Conservation (phyloP, 2,797 vertebrate genomes). For the Microchirus variegatus region DNA sequence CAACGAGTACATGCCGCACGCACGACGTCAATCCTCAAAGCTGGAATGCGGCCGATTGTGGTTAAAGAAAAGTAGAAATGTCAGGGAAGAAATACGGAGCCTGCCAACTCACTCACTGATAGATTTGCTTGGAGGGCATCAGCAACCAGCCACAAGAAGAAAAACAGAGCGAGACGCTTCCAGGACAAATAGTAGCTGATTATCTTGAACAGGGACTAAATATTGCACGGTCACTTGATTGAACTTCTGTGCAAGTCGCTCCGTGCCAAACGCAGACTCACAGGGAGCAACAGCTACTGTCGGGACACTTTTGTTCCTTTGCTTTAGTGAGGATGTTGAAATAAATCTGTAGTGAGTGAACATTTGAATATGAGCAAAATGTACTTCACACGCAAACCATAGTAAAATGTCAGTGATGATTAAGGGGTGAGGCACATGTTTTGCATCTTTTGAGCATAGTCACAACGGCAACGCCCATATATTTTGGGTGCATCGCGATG, state of each 20-base stretch:
- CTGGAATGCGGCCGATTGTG: conserved; percentile 53
- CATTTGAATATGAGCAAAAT: too few relatives aligned
- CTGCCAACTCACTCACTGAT: conserved; percentile 51
- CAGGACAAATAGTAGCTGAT: conserved; percentile 58
- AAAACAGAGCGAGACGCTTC: conserved; percentile 49
- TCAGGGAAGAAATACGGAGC: conserved; percentile 49
- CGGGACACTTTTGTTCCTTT: conserved; percentile 6
- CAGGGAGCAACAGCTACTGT: conserved; percentile 27
- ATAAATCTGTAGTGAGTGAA: not conserved
- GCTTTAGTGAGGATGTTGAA: conserved; percentile 6
- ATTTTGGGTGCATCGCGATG: too few relatives aligned
- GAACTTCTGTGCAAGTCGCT: conserved; percentile 29
- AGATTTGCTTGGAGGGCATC: conserved; percentile 64
- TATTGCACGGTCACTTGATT: conserved; percentile 52
- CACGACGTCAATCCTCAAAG: conserved; percentile 18
- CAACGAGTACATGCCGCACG: conserved; percentile 33
- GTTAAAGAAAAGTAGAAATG: conserved; percentile 57
- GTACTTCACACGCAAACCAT: too few relatives aligned
- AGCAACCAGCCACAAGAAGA: conserved; percentile 46
- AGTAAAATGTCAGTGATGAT: too few relatives aligned
- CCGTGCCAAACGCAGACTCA: conserved; percentile 9
- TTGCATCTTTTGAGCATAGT: too few relatives aligned
- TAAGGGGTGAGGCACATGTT: too few relatives aligned
- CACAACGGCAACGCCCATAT: too few relatives aligned
- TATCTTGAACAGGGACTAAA: conserved; percentile 47